Evolutionary conservation across 2,888 invertebrate species (phyloP), one percentile per base, ranked within the genome.

Genomic region (Pristionchus exspectatus): DNA sequence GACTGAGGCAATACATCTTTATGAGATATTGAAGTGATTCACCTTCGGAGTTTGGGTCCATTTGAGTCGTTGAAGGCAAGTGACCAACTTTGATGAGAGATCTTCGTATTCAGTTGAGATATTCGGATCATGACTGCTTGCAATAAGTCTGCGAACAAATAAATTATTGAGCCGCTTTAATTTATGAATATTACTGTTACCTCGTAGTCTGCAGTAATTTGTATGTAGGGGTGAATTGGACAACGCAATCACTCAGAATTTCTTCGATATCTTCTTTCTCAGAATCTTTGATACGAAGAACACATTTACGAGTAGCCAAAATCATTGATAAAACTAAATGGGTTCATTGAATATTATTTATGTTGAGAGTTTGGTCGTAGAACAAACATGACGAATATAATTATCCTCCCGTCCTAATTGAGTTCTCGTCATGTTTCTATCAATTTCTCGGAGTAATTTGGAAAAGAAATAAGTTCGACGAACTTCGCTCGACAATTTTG

Each of bases 401-500:
- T 38, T 74, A 14, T 38, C 38, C 38, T 38, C 18, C 38, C 83
- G n/a, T 54, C 12, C 44, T 54, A 83, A 54, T 54, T 27, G 27
- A 18, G 54, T 24, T 54, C 54, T 83, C 74, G 38, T 74, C 74
- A 59, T 56, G 24, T 85, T 59, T 56, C 21, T 33, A 24, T 18
- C 33, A 59, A 21, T 59, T 38, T 18, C 74, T 74, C 38, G 38
- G 21, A 38, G 38, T 38, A 18, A 38, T 38, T 38, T 16, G 14
- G 72, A 74, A 74, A 38, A 74, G 44, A 18, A 30, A 54, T 4
- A 38, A 33, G 44, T 14, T 27, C 33, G 7, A 59, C 38, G 14
- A 63, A 89, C 89, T 50, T 83, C 83, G 24, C 30, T 89, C 66
- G 44, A 83, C 63, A 27, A 89, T 83, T 27, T 83, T 89, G n/a